phyloP scores from a whole-genome alignment of 2,113 vertebrate genomes.

The Myrmophylax atrothorax region DNA sequence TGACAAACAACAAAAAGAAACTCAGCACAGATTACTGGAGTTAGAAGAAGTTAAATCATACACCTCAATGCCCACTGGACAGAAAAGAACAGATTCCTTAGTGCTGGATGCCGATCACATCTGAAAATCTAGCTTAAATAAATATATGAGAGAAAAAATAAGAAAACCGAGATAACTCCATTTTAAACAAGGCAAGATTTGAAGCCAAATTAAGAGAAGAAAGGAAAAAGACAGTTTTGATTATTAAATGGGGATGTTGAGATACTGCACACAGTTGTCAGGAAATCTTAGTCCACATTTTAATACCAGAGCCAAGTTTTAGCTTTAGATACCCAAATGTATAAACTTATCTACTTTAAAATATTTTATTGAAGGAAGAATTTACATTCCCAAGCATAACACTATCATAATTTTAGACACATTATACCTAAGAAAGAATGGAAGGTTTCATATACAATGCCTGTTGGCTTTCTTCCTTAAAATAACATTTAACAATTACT shows the following conservation, averaged over 20 bases:
- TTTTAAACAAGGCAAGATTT: neutral
- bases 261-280: neutral
- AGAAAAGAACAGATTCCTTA: neutral
- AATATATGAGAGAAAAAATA: neutral
- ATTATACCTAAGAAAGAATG: neutral
- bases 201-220: neutral
- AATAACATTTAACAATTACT: neutral
- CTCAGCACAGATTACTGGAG: neutral
- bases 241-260: neutral
- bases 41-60: neutral
- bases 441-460: neutral
- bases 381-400: neutral
- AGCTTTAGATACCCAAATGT: neutral
- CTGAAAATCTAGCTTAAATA: constrained; percentile 13
- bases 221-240: neutral
- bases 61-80: neutral
- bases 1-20: neutral
- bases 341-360: neutral
- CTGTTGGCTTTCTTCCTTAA: neutral
- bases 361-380: neutral
- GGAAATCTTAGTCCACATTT: neutral
- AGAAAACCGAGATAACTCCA: neutral
- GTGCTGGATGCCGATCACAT: neutral
- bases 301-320: neutral
- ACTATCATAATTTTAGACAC: neutral